phyloP scores from a whole-genome alignment of 1,140 invertebrate genomes.

The Artemia franciscana region DNA sequence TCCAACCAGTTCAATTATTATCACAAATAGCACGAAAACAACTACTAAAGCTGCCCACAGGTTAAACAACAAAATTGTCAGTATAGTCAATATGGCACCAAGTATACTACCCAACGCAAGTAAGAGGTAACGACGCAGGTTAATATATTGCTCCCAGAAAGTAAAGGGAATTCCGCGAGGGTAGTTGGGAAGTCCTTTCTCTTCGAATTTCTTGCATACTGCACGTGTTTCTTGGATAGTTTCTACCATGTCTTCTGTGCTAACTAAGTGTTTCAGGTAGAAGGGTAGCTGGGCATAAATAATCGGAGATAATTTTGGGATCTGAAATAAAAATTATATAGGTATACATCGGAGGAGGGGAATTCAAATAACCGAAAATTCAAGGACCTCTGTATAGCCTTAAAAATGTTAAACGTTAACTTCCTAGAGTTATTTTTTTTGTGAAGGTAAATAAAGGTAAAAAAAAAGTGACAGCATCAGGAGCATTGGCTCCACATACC shows the following conservation, averaged over 20 bases:
- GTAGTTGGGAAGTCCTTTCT: conserved; percentile 76
- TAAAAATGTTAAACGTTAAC: too few species aligned
- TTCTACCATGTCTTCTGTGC: conserved; percentile 58
- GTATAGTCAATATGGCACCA: conserved; percentile 42
- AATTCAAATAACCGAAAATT: too few species aligned
- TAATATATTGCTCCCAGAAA: conserved; percentile 95
- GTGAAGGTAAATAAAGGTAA: too few species aligned
- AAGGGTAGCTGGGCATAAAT: conserved; percentile 88
- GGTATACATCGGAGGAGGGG: too few species aligned
- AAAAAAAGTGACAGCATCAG: too few species aligned
- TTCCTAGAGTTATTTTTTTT: too few species aligned
- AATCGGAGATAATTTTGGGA: conserved; percentile 74
- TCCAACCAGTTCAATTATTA: conserved; percentile 63
- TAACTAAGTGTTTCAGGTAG: conserved; percentile 38
- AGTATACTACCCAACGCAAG: conserved; percentile 54
- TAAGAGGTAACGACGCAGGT: conserved; percentile 47
- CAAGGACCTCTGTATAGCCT: too few species aligned
- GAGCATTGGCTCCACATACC: too few species aligned
- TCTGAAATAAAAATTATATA: conserved; percentile 27
- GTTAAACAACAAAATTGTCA: conserved; percentile 50
- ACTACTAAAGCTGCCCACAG: conserved; percentile 58
- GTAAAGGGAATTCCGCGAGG: conserved; percentile 86
- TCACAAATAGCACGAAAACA: conserved; percentile 38
- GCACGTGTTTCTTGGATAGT: conserved; percentile 49
- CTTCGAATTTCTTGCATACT: conserved; percentile 63